Conservation (phyloP, 2,113 vertebrate genomes). For the Channa argus region DNA sequence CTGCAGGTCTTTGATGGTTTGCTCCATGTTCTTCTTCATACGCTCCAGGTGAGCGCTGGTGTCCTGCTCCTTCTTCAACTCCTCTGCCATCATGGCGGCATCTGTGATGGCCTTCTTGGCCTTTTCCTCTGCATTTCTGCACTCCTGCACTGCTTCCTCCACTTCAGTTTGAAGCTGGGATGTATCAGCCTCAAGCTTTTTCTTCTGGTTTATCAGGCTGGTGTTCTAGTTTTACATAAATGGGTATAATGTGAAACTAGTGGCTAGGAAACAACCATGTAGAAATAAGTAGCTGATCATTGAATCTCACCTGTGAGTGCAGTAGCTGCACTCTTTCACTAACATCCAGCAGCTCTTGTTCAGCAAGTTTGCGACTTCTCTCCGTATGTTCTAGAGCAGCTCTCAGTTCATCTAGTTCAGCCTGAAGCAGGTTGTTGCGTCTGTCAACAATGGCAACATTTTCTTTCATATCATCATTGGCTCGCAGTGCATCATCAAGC, state of each 20-base stretch:
- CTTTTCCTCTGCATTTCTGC: constrained; percentile 72
- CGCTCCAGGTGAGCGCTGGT: constrained; percentile 92
- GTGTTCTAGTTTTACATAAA: constrained; percentile 61
- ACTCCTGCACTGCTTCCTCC: constrained; percentile 75
- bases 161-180: constrained; percentile 74
- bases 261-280: too few relatives aligned
- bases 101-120: constrained; percentile 81
- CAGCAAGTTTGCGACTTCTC: constrained; percentile 79
- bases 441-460: constrained; percentile 87
- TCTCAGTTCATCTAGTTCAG: constrained; percentile 88
- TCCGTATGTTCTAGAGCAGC: constrained; percentile 85
- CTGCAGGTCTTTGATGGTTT: constrained; percentile 84
- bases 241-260: too few relatives aligned
- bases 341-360: constrained; percentile 75
- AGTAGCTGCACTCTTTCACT: constrained; percentile 88
- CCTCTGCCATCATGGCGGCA: constrained; percentile 90
- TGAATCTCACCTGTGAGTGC: constrained; percentile 83
- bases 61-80: constrained; percentile 93
- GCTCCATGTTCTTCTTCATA: constrained; percentile 82
- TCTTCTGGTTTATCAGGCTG: constrained; percentile 76
- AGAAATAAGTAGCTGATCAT: constrained; percentile 35
- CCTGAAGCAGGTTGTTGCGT: constrained; percentile 84
- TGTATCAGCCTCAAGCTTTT: constrained; percentile 73
- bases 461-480: constrained; percentile 86
- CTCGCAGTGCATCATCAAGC: constrained; percentile 80